Evolutionary conservation across 2,113 vertebrate genomes (phyloP), one percentile per base, ranked within the genome.

Genomic region (Rhodinocichla rosea): DNA sequence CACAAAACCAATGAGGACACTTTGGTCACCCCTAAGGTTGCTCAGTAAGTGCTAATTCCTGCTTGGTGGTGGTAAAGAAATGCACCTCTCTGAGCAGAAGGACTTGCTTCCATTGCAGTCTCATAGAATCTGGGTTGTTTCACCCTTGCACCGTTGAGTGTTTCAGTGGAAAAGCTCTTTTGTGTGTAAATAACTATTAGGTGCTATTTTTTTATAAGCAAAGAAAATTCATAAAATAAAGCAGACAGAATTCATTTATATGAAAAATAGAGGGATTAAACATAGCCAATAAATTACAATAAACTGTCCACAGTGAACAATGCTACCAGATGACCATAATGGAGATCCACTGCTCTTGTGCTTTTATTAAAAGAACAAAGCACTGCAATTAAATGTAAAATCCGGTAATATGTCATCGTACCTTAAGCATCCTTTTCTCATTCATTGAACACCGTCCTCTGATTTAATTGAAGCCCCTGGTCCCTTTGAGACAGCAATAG

Each of bases 341-440:
- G 69, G 93, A 97, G 91, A 94, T 89, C 92, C 92, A 91, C 89
- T 70, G 92, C 91, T 95, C 95, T 94, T 90, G 75, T 91, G 92
- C 93, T 97, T 96, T 96, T 97, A 95, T 96, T 95, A 96, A 96
- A 97, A 96, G 94, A 97, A 97, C 94, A 97, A 96, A 96, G 95
- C 92, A 68, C 77, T 71, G 94, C 94, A 96, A 94, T 96, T 97
- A 96, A 96, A 97, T 97, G 94, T 96, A 96, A 97, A 96, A 97
- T 91, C 90, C 64, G 49, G 94, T 95, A 96, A 96, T 93, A 96
- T 96, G 94, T 96, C 93, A 94, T 94, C 69, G 17, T 95, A 96
- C 94, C 95, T 96, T 92, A 83, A 96, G 81, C 95, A 96, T 94
- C 76, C 94, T 97, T 91, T 93, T 93, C 79, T 95, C 91, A 95